Percentiles rank a stretch among this genome's conserved stretches.
phyloP scores from a whole-genome alignment of 1,140 invertebrate species.

The Pristionchus pacificus region DNA sequence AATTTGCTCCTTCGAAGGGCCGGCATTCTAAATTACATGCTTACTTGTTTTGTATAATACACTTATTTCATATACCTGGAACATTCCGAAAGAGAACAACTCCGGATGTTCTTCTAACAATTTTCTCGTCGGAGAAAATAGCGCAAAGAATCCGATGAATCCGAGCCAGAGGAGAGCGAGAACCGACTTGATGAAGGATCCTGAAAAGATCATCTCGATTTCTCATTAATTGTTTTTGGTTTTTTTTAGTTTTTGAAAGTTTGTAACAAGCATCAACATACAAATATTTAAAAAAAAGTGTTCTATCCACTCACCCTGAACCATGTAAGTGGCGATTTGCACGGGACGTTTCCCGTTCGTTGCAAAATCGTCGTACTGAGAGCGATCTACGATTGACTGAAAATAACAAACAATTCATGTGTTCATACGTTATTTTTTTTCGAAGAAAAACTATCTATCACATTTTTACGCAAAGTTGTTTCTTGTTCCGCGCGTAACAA shows the following conservation, averaged over 20 bases:
- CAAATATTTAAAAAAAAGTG: no score
- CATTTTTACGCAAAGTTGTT: no score
- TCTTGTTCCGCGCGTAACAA: no score
- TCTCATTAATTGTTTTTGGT: no score
- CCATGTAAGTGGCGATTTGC: no score
- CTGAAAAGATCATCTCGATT: no score
- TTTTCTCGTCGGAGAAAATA: constrained; percentile 61
- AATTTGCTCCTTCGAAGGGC: constrained; percentile 48
- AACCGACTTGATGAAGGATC: constrained; percentile 59
- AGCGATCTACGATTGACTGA: constrained; percentile 74
- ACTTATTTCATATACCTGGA: constrained; percentile 30
- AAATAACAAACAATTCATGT: constrained; percentile 73
- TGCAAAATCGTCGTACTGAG: constrained; percentile 72
- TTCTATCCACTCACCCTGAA: no score
- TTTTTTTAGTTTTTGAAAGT: no score
- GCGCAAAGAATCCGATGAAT: constrained; percentile 68
- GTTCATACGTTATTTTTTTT: constrained; percentile 68
- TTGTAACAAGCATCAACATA: no score
- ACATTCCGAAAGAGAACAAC: constrained; percentile 46
- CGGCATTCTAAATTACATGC: constrained; percentile 31
- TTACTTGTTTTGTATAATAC: no score
- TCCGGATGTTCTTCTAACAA: constrained; percentile 53
- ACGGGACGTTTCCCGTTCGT: constrained; percentile 69
- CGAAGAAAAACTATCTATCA: no score
- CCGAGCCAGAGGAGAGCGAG: constrained; percentile 63